Evolutionary conservation across 2,888 invertebrate species (phyloP).

Genomic region (Orchesellides sinensis): DNA sequence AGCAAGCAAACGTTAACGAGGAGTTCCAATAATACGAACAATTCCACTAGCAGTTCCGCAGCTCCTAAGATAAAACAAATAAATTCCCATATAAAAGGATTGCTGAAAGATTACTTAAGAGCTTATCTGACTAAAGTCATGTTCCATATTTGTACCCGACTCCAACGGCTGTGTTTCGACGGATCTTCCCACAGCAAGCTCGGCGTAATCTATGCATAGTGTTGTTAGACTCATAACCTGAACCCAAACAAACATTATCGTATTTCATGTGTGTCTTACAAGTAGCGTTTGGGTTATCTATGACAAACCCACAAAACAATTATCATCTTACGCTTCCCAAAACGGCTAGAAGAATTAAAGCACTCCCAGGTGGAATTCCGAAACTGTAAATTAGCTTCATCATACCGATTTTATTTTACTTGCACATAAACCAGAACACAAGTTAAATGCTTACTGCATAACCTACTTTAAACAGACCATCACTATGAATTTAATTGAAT

Average conservation of each 20-base stretch:
- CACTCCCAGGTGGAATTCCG: slow-evolving; percentile 61
- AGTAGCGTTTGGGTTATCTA: not conserved
- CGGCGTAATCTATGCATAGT: slow-evolving; percentile 53
- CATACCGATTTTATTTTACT: not conserved
- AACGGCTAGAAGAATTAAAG: slow-evolving; percentile 52
- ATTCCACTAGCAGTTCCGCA: slow-evolving; percentile 30
- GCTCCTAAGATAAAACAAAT: slow-evolving; percentile 19
- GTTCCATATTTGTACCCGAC: slow-evolving; percentile 6
- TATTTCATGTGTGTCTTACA: not conserved
- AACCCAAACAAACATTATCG: too few species aligned
- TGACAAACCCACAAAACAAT: too few species aligned
- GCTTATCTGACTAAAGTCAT: not conserved
- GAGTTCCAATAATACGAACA: slow-evolving; percentile 55
- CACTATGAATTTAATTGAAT: too few species aligned
- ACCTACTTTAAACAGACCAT: too few species aligned
- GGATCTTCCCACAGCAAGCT: slow-evolving; percentile 39
- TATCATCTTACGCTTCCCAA: slow-evolving; percentile 48
- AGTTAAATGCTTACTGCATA: too few species aligned
- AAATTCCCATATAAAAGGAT: not conserved
- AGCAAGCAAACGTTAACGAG: slow-evolving; percentile 41
- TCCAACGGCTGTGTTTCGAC: slow-evolving; percentile 17
- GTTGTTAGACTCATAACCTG: slow-evolving; percentile 26
- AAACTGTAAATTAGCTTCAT: slow-evolving; percentile 38
- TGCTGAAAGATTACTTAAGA: not conserved
- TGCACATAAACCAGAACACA: too few species aligned